phyloP scores from a whole-genome alignment of 2,888 invertebrate species.

The Synanthedon myopaeformis region DNA sequence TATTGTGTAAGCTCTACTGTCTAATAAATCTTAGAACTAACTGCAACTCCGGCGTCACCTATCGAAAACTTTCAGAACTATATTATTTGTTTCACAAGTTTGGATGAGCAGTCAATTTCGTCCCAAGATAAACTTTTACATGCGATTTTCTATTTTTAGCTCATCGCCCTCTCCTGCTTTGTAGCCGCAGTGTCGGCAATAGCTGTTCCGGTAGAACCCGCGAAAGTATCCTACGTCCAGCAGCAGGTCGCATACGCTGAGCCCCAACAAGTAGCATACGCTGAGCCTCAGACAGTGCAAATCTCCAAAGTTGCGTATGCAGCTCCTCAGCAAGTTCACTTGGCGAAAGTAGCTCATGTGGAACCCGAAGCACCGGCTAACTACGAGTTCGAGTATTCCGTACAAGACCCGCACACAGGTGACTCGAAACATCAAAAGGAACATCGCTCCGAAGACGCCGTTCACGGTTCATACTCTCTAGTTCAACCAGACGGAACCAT shows the following conservation, averaged over 20 bases:
- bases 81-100: no score
- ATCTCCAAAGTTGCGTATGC: conserved; percentile 15
- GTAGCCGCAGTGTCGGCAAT: conserved; percentile 32
- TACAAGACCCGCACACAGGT: conserved; percentile 14
- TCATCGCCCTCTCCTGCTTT: conserved; percentile 27
- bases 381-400: conserved; percentile 14
- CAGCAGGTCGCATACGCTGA: conserved; percentile 44
- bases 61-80: no score
- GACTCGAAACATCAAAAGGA: conserved; percentile 15
- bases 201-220: conserved; percentile 17
- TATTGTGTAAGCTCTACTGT: no score
- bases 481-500: conserved; percentile 13
- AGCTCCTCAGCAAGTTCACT: conserved; percentile 14
- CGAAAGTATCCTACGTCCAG: conserved; percentile 9
- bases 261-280: conserved; percentile 19
- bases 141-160: conserved; percentile 12
- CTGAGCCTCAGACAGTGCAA: conserved; percentile 12
- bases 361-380: conserved; percentile 8
- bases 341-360: conserved; percentile 23
- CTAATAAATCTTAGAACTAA: no score
- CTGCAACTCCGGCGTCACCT: no score
- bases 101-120: no score
- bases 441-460: conserved; percentile 12
- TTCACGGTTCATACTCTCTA: conserved; percentile 13
- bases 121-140: no score